Evolutionary conservation across 2,888 invertebrate species (phyloP).

Genomic region (Caenorhabditis sp.): DNA sequence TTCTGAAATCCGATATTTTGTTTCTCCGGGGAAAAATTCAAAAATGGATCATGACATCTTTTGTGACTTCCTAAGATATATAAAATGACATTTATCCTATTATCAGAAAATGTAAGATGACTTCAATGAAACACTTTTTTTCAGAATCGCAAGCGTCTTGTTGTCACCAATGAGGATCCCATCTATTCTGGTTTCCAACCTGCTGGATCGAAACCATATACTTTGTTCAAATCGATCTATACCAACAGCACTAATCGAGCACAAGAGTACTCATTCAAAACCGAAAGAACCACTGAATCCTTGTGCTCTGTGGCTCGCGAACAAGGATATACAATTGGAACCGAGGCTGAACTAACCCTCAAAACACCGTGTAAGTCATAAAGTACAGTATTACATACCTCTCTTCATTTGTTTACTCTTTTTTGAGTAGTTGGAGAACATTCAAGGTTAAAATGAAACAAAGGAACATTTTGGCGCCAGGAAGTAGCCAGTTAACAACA

Average conservation of each 20-base stretch:
- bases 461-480: not conserved
- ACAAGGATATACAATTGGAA: slow-evolving; percentile 72
- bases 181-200: slow-evolving; percentile 66
- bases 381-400: not conserved
- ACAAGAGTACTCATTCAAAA: slow-evolving; percentile 71
- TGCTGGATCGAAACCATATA: slow-evolving; percentile 69
- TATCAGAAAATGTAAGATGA: not conserved
- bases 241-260: slow-evolving; percentile 69
- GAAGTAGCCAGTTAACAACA: not conserved
- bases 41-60: no score
- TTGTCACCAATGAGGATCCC: slow-evolving; percentile 68
- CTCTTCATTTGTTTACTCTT: not conserved
- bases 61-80: no score
- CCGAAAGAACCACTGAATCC: slow-evolving; percentile 70
- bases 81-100: not conserved
- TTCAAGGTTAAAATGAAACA: not conserved
- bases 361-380: slow-evolving; percentile 73
- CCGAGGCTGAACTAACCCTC: slow-evolving; percentile 73
- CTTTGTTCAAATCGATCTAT: slow-evolving; percentile 70
- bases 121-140: slow-evolving; percentile 43
- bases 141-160: slow-evolving; percentile 65
- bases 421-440: not conserved
- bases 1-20: no score
- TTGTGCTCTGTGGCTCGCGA: slow-evolving; percentile 66
- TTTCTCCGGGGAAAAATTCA: no score